phyloP scores from a whole-genome alignment of 1,140 invertebrate genomes.

The Lucilia cuprina region DNA sequence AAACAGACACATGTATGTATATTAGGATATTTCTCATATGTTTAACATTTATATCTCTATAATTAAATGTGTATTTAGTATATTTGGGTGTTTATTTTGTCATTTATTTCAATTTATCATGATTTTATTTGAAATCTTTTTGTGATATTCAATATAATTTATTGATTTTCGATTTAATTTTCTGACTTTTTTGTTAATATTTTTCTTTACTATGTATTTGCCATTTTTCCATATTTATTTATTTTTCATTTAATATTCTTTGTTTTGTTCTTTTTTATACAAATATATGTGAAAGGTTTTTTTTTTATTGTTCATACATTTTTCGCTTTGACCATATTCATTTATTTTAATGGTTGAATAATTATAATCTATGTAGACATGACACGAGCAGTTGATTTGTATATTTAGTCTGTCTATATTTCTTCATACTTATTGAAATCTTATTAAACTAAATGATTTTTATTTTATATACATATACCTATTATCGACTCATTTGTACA shows the following conservation, averaged over 20 bases:
- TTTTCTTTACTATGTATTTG: not conserved
- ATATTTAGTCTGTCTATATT: not conserved
- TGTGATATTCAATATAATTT: not conserved
- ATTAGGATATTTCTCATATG: no score
- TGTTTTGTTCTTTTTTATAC: not conserved
- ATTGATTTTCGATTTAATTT: conserved; percentile 3
- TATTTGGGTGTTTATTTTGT: no score
- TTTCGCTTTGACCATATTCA: not conserved
- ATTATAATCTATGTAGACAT: not conserved
- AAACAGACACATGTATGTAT: no score
- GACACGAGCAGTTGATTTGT: not conserved
- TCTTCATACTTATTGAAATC: not conserved
- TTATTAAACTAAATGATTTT: not conserved
- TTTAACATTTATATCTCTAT: no score
- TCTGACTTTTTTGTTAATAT: not conserved
- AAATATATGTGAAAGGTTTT: not conserved
- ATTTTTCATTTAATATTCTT: not conserved
- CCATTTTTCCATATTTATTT: conserved; percentile 3
- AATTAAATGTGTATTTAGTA: no score
- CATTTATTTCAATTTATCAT: not conserved
- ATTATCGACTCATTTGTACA: not conserved
- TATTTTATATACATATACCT: no score
- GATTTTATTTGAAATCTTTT: not conserved
- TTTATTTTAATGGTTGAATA: not conserved
- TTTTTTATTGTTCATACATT: not conserved